phyloP scores from a whole-genome alignment of 2,888 invertebrate genomes.

The Odontothrips loti region DNA sequence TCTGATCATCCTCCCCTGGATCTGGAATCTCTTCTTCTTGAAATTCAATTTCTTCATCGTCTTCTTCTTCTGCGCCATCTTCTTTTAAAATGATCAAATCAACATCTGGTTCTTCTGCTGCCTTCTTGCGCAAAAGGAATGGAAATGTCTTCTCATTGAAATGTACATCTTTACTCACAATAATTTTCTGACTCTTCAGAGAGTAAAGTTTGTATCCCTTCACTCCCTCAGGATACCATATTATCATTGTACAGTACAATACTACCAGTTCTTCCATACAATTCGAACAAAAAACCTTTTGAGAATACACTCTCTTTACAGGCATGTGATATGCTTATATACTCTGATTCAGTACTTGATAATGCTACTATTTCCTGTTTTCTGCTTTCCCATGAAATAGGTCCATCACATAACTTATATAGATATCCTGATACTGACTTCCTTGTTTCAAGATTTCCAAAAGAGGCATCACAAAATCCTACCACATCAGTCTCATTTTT shows the following conservation, averaged over 20 bases:
- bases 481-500: background rate
- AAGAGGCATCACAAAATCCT: background rate
- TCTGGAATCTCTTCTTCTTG: background rate
- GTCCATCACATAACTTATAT: background rate
- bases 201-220: constrained; percentile 30
- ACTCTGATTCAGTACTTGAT: background rate
- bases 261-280: background rate
- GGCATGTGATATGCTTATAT: background rate
- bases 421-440: background rate
- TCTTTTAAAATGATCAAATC: background rate
- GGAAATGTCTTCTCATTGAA: background rate
- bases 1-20: background rate
- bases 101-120: background rate
- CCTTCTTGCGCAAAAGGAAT: background rate
- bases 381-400: background rate
- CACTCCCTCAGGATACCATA: constrained; percentile 29
- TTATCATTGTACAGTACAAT: background rate
- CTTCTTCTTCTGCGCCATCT: background rate
- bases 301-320: background rate
- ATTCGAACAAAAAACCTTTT: background rate
- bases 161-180: too few relatives aligned
- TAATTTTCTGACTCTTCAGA: background rate
- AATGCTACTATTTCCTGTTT: background rate
- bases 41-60: background rate
- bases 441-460: background rate